These are phyloP conservation scores for Drosophila setosimentum DNA, from an alignment of 2,888 invertebrate genomes.

Conservation along the genomic window DNA sequence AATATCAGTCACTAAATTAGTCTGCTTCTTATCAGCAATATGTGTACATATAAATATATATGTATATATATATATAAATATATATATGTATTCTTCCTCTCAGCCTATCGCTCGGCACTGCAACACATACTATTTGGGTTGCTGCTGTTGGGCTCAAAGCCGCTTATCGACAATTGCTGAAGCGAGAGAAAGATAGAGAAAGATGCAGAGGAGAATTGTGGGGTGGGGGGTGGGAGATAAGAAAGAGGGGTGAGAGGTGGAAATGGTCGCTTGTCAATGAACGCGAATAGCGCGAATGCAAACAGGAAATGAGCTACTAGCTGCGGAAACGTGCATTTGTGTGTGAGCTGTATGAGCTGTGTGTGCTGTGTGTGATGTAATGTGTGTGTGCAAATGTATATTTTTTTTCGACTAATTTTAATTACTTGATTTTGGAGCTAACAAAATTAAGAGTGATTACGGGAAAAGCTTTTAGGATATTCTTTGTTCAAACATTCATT, in stretches of 20 bases:
- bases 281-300: slow-evolving; percentile 46
- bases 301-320: slow-evolving; percentile 67
- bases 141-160: slow-evolving; percentile 21
- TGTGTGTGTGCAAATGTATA: too few species aligned
- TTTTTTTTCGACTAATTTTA: neutral
- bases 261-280: slow-evolving; percentile 44
- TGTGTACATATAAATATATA: neutral
- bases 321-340: slow-evolving; percentile 48
- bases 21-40: slow-evolving; percentile 18
- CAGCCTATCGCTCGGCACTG: slow-evolving; percentile 36
- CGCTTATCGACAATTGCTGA: slow-evolving; percentile 29
- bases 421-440: neutral
- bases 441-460: neutral
- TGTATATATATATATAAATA: neutral
- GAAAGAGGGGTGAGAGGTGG: neutral
- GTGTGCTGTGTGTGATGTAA: neutral
- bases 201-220: too few species aligned
- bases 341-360: slow-evolving; percentile 7
- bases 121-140: slow-evolving; percentile 47
- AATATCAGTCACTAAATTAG: neutral
- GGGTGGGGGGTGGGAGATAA: neutral
- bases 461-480: too few species aligned
- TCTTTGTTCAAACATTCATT: too few species aligned
- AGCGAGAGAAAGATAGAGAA: neutral
- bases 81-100: neutral